Conservation (phyloP, 2,113 vertebrate genomes). For the Pteropus alecto region DNA sequence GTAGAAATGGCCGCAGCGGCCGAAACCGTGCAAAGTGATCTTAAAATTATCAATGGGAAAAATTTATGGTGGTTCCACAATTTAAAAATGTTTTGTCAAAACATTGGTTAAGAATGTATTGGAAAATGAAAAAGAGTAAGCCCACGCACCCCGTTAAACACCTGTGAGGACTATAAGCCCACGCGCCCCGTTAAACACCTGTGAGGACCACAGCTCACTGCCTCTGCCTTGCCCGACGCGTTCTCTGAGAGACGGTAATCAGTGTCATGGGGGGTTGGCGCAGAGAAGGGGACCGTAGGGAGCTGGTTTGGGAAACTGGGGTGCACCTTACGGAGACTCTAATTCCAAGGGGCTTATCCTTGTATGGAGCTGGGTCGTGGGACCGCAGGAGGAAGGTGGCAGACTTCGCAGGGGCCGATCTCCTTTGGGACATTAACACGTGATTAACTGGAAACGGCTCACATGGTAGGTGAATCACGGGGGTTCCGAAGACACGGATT, state of each 20-base stretch:
- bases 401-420: rapidly evolving
- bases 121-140: background rate
- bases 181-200: background rate
- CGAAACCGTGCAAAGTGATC: background rate
- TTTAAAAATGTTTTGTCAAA: background rate
- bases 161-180: background rate
- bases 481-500: rapidly evolving
- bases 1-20: background rate
- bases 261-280: background rate
- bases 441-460: rapidly evolving
- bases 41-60: background rate
- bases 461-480: rapidly evolving
- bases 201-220: background rate
- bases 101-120: background rate
- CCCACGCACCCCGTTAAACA: background rate
- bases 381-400: background rate
- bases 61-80: background rate
- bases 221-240: background rate
- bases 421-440: background rate
- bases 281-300: rapidly evolving
- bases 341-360: background rate
- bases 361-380: background rate
- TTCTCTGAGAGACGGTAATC: background rate
- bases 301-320: background rate
- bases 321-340: background rate